Evolutionary conservation across 2,888 invertebrate species (phyloP).

Genomic region (Lasioglossum malachurum): DNA sequence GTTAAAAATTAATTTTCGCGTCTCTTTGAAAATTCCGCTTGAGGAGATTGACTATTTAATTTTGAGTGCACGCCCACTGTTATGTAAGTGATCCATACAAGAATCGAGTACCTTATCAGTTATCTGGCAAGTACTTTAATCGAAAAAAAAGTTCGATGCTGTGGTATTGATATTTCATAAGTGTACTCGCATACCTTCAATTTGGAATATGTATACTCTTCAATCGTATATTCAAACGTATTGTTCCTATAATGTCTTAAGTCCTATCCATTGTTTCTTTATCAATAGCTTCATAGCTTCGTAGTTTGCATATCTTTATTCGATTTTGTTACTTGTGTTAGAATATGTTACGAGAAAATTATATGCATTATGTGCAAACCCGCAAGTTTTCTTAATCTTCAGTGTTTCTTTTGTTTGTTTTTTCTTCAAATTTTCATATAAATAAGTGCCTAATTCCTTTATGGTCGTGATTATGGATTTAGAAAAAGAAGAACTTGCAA

Average conservation of each 20-base stretch:
- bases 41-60: constrained; percentile 52
- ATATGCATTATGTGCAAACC: background rate
- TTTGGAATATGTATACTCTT: constrained; percentile 1
- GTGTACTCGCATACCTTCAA: background rate
- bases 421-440: background rate
- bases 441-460: background rate
- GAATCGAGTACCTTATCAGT: constrained; percentile 69
- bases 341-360: background rate
- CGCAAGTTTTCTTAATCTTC: background rate
- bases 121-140: constrained; percentile 73
- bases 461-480: background rate
- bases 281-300: background rate
- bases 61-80: constrained; percentile 70
- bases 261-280: background rate
- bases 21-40: constrained; percentile 17
- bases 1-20: constrained; percentile 5
- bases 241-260: background rate
- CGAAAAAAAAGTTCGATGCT: constrained; percentile 40
- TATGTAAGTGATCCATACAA: constrained; percentile 63
- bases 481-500: background rate
- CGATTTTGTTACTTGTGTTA: background rate
- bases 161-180: constrained; percentile 48
- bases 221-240: constrained; percentile 4
- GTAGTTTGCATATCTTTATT: background rate
- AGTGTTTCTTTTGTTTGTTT: background rate